Evolutionary conservation across 2,888 invertebrate genomes (phyloP), one percentile per base, ranked within the genome.

Genomic region (Mamestra brassicae): DNA sequence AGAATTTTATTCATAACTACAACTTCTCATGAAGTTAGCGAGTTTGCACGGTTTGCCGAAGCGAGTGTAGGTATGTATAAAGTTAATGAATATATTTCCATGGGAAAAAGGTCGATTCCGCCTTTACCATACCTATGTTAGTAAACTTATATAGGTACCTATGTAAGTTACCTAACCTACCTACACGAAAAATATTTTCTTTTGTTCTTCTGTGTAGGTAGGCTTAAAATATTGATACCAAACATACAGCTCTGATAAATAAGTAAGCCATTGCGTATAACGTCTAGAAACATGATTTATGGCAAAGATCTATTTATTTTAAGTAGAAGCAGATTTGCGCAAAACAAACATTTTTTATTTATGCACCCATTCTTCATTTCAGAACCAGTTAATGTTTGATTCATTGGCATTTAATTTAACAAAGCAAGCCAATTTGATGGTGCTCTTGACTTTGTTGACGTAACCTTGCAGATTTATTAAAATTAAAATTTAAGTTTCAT

Each of bases 401-500:
- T 72, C 75, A 81, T 77, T 62, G 58, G 63, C 74, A 79, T 68
- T 74, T 74, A 67, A 78, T 85, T 84, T 75, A 71, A 71, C 76
- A 84, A 79, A 85, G 78, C 76, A 61, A 78, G 62, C 67, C 61
- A 79, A 78, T 78, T 85, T 84, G 83, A 86, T 78, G 73, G 81
- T 78, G 88, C 65, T 83, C 88, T 90, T 90, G 88, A 90, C 89
- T 90, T 88, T 89, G 87, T 85, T 83, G 76, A 79, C 81, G 8
- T 85, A 86, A 88, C 86, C 87, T 87, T 85, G 72, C 64, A 26
- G 80, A 74, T 80, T 81, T 81, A 85, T 89, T 82, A 79, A 76
- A 85, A 85, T 88, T 83, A 81, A 76, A 85, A 83, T 84, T 26
- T 78, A 82, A 83, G 83, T 83, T 84, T 82, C 64, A 76, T 84